phyloP scores from a whole-genome alignment of 2,113 vertebrate species.

The Dicrurus megarhynchus region DNA sequence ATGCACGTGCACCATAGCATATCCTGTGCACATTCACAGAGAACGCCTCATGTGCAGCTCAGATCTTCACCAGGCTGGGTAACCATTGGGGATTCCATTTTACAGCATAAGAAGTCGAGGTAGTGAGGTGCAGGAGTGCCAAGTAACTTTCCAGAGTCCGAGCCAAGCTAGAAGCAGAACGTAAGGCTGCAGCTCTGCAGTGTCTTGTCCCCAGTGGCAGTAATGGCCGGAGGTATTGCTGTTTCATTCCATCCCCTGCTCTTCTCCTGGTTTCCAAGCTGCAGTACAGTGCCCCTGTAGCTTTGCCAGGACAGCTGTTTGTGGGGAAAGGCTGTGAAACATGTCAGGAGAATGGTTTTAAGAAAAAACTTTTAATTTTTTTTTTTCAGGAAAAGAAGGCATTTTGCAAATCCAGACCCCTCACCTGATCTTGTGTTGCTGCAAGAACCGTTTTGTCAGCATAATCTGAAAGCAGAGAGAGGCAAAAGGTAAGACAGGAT shows the following conservation, averaged over 20 bases:
- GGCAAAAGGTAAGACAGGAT: neutral
- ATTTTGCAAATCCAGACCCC: neutral
- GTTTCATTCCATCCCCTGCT: neutral
- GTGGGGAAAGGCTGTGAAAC: neutral
- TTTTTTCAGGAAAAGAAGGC: neutral
- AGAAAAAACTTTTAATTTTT: neutral
- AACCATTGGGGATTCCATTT: neutral
- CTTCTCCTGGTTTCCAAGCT: neutral
- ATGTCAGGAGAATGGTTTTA: neutral
- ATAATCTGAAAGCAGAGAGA: neutral
- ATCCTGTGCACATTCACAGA: too few species aligned
- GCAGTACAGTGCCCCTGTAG: neutral
- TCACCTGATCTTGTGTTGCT: neutral
- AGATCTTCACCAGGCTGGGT: neutral
- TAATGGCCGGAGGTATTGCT: neutral
- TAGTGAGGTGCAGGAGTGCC: neutral
- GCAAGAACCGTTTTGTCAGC: neutral
- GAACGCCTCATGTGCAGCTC: neutral
- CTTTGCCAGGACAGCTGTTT: neutral
- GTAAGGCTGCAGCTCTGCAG: neutral
- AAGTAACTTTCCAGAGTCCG: neutral
- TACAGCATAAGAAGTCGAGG: accelerated
- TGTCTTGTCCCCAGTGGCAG: neutral
- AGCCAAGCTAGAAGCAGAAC: neutral
- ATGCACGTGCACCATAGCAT: neutral